phyloP scores from a whole-genome alignment of 2,888 invertebrate genomes.

The Andricus curvator region DNA sequence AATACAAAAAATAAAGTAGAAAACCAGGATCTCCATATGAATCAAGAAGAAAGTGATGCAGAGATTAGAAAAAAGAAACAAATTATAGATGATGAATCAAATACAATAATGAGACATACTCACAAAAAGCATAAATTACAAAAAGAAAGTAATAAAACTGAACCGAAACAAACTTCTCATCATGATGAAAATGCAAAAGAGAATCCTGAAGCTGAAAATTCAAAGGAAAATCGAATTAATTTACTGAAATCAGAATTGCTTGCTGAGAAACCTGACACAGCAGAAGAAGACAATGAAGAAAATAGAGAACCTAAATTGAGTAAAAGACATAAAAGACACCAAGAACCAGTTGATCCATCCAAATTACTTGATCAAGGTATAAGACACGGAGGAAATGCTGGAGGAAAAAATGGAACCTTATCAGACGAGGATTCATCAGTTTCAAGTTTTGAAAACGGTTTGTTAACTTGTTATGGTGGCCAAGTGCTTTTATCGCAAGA shows the following conservation, averaged over 20 bases:
- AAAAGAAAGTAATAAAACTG: slow-evolving; percentile 14
- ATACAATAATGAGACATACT: slow-evolving; percentile 45
- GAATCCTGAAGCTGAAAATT: slow-evolving; percentile 45
- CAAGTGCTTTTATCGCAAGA: slow-evolving; percentile 86
- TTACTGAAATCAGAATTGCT: slow-evolving; percentile 55
- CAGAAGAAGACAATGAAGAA: slow-evolving; percentile 56
- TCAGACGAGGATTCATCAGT: slow-evolving; percentile 83
- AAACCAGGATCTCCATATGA: neutral
- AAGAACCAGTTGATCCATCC: slow-evolving; percentile 64
- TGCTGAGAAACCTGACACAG: slow-evolving; percentile 52
- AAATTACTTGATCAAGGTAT: slow-evolving; percentile 85
- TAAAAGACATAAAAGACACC: slow-evolving; percentile 49
- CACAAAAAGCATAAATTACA: slow-evolving; percentile 37
- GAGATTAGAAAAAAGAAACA: slow-evolving; percentile 45
- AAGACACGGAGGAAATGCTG: slow-evolving; percentile 87
- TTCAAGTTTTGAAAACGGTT: slow-evolving; percentile 90
- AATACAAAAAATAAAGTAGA: neutral
- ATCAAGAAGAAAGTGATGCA: neutral
- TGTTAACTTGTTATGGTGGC: slow-evolving; percentile 88
- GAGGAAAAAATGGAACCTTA: slow-evolving; percentile 81
- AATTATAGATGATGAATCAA: slow-evolving; percentile 25
- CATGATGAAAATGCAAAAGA: slow-evolving; percentile 16
- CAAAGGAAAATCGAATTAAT: slow-evolving; percentile 48
- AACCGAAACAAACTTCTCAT: neutral
- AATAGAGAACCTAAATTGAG: slow-evolving; percentile 42